These are phyloP conservation scores for Gymnoscopelus braueri DNA, from an alignment of 2,797 vertebrate species.

Conservation along the genomic window DNA sequence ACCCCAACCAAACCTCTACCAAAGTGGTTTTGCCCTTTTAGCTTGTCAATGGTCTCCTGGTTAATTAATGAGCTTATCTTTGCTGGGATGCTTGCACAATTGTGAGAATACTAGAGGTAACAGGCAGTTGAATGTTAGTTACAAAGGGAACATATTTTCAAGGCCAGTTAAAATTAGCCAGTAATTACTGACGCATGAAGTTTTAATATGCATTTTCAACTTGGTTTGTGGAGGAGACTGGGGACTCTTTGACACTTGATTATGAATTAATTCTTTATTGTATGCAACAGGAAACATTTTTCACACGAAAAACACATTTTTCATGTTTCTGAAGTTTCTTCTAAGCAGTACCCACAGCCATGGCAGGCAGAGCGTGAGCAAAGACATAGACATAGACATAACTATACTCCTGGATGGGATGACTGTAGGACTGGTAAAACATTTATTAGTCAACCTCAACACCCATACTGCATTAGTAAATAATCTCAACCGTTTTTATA, in stretches of 20 bases:
- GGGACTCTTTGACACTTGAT: background rate
- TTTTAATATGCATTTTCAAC: constrained; percentile 8
- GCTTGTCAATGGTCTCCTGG: constrained; percentile 13
- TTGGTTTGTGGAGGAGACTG: constrained; percentile 18
- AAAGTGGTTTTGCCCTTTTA: background rate
- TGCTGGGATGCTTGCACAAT: constrained; percentile 57
- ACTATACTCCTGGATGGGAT: constrained; percentile 70
- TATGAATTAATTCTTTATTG: background rate
- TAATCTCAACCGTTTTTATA: constrained; percentile 64
- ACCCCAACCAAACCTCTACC: too few species aligned
- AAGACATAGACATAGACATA: constrained; percentile 60
- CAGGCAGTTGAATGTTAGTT: constrained; percentile 7
- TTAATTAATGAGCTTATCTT: constrained; percentile 55
- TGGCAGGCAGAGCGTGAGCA: constrained; percentile 70
- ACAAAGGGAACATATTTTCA: background rate
- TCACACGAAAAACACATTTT: too few species aligned
- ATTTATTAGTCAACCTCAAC: constrained; percentile 58
- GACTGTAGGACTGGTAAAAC: constrained; percentile 72
- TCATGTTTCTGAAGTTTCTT: constrained; percentile 50
- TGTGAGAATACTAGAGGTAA: background rate
- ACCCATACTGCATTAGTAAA: constrained; percentile 54
- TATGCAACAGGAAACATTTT: constrained; percentile 14
- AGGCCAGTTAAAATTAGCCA: constrained; percentile 13
- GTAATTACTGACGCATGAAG: constrained; percentile 11
- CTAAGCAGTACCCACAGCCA: constrained; percentile 64